phyloP scores from a whole-genome alignment of 2,113 vertebrate genomes.

The Hucho hucho region DNA sequence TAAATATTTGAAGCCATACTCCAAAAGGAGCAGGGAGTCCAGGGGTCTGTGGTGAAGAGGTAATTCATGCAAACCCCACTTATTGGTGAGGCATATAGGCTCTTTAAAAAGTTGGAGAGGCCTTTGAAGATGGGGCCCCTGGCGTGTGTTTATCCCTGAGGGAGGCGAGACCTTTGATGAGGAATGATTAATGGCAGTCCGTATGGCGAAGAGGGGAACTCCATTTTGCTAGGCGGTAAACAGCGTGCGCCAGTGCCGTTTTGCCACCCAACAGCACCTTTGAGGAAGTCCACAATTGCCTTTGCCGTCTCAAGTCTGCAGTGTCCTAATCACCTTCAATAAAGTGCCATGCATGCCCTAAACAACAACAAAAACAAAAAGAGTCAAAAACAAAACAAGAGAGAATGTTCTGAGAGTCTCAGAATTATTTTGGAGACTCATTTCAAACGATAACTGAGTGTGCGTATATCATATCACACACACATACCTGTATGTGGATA shows the following conservation, averaged over 20 bases:
- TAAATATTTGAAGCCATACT: constrained; percentile 21
- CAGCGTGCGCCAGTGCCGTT: background rate
- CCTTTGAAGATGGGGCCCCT: background rate
- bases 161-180: constrained; percentile 14
- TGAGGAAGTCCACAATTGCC: constrained; percentile 2
- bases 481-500: too few relatives aligned
- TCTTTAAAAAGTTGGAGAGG: background rate
- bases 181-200: constrained; percentile 25
- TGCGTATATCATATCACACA: too few relatives aligned
- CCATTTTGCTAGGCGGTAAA: background rate
- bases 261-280: constrained; percentile 13
- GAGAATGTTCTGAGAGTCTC: background rate
- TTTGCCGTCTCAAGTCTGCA: background rate
- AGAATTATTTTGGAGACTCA: too few relatives aligned
- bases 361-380: background rate
- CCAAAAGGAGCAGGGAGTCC: background rate
- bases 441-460: too few relatives aligned
- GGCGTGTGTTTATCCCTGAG: constrained; percentile 18
- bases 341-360: background rate
- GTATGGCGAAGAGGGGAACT: constrained; percentile 8
- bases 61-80: constrained; percentile 8
- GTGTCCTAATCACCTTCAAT: background rate
- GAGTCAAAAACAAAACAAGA: background rate
- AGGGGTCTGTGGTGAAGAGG: background rate
- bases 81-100: background rate